Conservation (phyloP, 2,113 vertebrate species). For the Ptilonorhynchus violaceus region DNA sequence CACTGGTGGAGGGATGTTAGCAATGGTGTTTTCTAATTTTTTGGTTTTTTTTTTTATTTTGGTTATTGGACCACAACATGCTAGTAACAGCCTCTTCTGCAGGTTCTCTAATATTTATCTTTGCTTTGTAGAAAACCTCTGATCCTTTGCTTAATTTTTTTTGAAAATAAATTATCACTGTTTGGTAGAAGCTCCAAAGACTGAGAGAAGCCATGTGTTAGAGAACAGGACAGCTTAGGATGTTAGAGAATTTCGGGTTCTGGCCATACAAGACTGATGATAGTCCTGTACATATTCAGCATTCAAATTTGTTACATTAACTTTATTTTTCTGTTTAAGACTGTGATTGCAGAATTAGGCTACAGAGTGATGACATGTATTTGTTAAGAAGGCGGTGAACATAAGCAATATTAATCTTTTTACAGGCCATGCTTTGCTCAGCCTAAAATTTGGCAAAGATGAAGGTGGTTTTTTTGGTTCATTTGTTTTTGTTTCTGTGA, state of each 20-base stretch:
- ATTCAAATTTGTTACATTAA: not conserved
- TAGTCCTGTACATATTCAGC: not conserved
- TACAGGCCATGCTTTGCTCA: not conserved
- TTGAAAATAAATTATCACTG: not conserved
- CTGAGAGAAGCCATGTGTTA: not conserved
- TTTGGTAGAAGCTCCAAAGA: not conserved
- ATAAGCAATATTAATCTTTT: not conserved
- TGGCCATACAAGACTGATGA: not conserved
- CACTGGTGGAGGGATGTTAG: not conserved
- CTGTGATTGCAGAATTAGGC: not conserved
- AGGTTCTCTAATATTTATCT: not conserved
- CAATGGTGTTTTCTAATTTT: not conserved
- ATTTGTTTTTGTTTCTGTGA: not conserved
- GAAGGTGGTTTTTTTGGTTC: accelerated
- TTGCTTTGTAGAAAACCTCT: not conserved
- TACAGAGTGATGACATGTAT: not conserved
- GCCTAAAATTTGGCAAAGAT: not conserved
- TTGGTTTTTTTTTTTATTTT: not conserved
- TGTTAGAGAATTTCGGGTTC: not conserved
- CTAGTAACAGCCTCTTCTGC: not conserved
- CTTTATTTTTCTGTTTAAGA: not conserved
- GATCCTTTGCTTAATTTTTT: not conserved
- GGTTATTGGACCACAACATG: not conserved
- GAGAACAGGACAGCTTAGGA: not conserved
- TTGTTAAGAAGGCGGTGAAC: not conserved